phyloP scores from a whole-genome alignment of 2,888 invertebrate genomes.

The Hecatera dysodea region DNA sequence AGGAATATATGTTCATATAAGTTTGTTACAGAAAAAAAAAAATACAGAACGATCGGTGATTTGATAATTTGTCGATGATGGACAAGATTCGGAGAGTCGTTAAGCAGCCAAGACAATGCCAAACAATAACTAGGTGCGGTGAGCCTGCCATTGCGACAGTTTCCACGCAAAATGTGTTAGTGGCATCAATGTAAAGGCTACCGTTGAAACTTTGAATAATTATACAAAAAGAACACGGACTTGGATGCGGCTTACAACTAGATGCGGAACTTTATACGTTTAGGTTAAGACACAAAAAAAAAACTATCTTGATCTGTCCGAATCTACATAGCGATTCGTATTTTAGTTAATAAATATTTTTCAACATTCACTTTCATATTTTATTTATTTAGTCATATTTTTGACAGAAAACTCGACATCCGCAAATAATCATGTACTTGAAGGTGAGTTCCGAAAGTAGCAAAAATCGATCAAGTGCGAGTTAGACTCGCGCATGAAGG shows the following conservation, averaged over 20 bases:
- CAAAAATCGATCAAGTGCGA: too few species aligned
- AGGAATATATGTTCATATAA: too few species aligned
- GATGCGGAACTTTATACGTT: neutral
- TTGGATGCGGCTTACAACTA: neutral
- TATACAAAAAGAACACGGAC: neutral
- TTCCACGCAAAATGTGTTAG: too few species aligned
- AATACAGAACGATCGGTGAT: neutral
- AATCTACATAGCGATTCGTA: neutral
- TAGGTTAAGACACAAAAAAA: too few species aligned
- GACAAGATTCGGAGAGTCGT: neutral
- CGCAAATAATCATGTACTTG: neutral
- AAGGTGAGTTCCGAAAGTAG: slow-evolving; percentile 1
- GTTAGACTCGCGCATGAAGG: too few species aligned
- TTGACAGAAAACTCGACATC: slow-evolving; percentile 19
- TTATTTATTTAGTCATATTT: slow-evolving; percentile 13
- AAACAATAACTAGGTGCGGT: neutral
- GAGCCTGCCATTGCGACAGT: neutral
- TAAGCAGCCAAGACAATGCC: neutral
- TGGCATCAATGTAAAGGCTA: neutral
- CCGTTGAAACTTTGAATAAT: too few species aligned
- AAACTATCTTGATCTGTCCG: neutral
- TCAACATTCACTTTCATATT: neutral
- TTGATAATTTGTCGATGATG: neutral
- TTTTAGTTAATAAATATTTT: neutral
- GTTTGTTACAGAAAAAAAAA: neutral